Conservation (phyloP, 92 coral and sea anemone species). For the Metridium senile region DNA sequence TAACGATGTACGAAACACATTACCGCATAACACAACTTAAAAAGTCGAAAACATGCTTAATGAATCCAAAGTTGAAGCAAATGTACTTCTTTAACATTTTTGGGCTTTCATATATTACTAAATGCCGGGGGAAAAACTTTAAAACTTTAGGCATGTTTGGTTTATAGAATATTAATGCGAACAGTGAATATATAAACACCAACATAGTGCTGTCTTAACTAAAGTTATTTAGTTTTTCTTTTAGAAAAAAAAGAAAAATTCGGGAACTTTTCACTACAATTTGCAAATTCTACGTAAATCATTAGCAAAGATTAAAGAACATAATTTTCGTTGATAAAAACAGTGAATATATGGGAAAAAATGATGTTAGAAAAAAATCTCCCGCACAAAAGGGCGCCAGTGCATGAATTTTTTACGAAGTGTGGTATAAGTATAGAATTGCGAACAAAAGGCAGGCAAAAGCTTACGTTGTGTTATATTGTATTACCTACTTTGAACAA, state of each 20-base stretch:
- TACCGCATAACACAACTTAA: no score
- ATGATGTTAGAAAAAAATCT: no score
- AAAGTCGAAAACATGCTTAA: no score
- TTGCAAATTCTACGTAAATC: no score
- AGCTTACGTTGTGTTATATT: background rate
- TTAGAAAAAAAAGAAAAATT: background rate
- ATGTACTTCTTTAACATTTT: no score
- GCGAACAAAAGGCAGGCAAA: background rate
- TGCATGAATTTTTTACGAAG: background rate
- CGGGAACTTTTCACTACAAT: no score
- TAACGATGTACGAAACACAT: background rate
- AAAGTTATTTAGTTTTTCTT: background rate
- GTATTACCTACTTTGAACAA: background rate
- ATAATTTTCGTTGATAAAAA: no score
- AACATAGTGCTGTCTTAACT: background rate
- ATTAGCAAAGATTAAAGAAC: no score
- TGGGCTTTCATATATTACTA: no score
- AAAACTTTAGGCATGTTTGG: background rate
- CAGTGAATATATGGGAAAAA: no score
- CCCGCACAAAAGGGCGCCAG: background rate
- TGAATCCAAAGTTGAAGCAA: no score
- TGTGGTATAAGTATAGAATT: background rate
- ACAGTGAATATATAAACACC: background rate
- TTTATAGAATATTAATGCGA: background rate
- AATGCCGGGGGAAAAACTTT: no score